Evolutionary conservation across 2,797 vertebrate genomes (phyloP).

Genomic region (Antrozous pallidus): DNA sequence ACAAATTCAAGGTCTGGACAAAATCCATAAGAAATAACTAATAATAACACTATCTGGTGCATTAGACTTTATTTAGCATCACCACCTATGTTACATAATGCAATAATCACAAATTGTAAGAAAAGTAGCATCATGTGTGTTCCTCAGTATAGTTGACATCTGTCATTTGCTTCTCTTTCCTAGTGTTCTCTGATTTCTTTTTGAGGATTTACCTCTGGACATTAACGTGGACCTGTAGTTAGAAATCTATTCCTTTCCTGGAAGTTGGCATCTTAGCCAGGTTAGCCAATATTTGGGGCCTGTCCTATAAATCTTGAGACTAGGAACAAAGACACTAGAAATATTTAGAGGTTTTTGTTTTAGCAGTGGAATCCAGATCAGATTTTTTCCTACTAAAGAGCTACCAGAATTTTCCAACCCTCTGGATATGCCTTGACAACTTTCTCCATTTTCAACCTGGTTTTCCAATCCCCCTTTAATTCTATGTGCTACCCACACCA

Average conservation of each 20-base stretch:
- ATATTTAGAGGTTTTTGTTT: not conserved
- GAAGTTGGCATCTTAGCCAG: not conserved
- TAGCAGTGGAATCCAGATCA: not conserved
- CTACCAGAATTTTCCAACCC: not conserved
- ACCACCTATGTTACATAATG: not conserved
- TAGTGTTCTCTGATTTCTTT: constrained; percentile 11
- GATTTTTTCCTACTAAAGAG: not conserved
- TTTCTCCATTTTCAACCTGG: not conserved
- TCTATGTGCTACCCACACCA: not conserved
- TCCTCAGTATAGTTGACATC: not conserved
- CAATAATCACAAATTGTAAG: not conserved
- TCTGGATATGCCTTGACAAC: not conserved
- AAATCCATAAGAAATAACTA: not conserved
- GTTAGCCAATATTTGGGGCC: not conserved
- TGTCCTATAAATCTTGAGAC: not conserved
- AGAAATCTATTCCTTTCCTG: not conserved
- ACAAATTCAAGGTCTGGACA: not conserved
- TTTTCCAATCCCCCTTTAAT: not conserved
- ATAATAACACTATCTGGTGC: not conserved
- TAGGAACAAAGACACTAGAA: not conserved
- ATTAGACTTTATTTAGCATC: not conserved
- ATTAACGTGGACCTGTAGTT: not conserved
- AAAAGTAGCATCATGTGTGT: constrained; percentile 17
- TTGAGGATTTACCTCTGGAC: constrained; percentile 7
- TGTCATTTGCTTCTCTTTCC: constrained; percentile 38